Base-by-base conservation (phyloP, 2,888 invertebrate species). In the Trissoscelio sp. region DNA sequence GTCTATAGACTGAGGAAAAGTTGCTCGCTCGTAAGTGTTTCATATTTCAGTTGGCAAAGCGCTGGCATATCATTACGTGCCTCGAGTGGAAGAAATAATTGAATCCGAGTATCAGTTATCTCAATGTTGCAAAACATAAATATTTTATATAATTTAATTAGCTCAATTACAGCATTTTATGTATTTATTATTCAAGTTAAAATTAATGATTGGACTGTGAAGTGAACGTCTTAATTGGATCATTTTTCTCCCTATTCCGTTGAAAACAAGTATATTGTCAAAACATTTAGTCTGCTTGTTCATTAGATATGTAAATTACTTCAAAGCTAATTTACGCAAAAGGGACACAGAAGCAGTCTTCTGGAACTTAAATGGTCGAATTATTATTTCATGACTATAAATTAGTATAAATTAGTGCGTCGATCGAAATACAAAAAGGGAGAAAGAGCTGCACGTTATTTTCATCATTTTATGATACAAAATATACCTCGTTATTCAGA, bases 241-340 rank as follows among this genome's bases (percentile, higher is more conserved):
- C 5, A 44, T 12, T 44, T 44, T 44, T 20, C 20, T 20, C n/a
- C 20, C 24, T 6, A 46, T 31, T 46, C 20, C 7, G 6, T 11
- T 37, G 22, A 31, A 62, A 37, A 34, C 37, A 48, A 51, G n/a
- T 37, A 7, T 51, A 64, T 51, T 37, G 34, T 64, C 37, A 12
- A 20, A 37, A 37, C 14, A 37, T 51, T 12, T 7, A 16, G 22
- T 51, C 22, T 14, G 31, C 46, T 22, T 37, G 64, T 20, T 64
- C 34, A 51, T 64, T 64, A 51, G 48, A 14, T 37, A 64, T 51
- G 64, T 14, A 51, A 64, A 64, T 22, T 24, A 24, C n/a, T 34
- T 11, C 0, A 5, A 3, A 51, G 51, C 20, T 34, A 64, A 51
- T 64, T 64, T 48, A 22, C 34, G 12, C 34, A 28, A 48, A 64